Evolutionary conservation across 2,113 vertebrate species (phyloP).

Genomic region (Vidua macroura): DNA sequence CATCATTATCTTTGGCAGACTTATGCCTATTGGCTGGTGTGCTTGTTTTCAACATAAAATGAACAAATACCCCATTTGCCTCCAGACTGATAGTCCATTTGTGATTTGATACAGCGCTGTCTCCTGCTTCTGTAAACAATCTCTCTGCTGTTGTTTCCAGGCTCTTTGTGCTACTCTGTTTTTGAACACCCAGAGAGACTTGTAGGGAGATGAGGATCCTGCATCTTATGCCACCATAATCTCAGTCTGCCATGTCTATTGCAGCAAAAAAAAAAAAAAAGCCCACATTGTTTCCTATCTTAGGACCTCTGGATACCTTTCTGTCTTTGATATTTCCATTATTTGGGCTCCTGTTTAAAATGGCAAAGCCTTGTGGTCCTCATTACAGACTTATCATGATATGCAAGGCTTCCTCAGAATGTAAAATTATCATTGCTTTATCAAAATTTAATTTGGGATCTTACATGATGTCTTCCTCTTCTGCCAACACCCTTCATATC

Average conservation of each 20-base stretch:
- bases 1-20: not conserved
- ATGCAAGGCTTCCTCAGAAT: not conserved
- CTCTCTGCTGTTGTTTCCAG: not conserved
- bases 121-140: not conserved
- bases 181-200: not conserved
- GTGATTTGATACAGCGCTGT: not conserved
- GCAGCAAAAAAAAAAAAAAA: not conserved
- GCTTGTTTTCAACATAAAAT: not conserved
- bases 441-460: not conserved
- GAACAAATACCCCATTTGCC: not conserved
- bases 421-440: not conserved
- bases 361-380: not conserved
- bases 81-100: not conserved
- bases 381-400: not conserved
- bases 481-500: not conserved
- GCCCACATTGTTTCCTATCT: rapidly evolving
- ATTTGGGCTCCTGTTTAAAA: not conserved
- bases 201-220: not conserved
- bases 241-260: not conserved
- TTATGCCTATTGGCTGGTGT: not conserved
- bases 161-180: not conserved
- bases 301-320: not conserved
- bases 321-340: not conserved
- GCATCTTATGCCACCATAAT: not conserved
- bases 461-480: not conserved